Evolutionary conservation across 2,888 invertebrate genomes (phyloP), one percentile per base, ranked within the genome.

Genomic region (Stenodera caucasica): DNA sequence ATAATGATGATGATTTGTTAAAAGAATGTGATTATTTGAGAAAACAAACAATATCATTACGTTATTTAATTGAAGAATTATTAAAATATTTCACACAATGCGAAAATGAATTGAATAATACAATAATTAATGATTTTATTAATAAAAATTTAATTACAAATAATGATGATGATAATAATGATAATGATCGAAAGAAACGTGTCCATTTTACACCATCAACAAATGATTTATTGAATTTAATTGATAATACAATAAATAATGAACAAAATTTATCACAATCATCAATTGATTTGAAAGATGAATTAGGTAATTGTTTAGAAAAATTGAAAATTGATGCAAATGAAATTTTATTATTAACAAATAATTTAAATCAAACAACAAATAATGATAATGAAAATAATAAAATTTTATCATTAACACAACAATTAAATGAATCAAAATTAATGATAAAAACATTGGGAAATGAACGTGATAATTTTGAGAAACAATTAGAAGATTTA

Each of bases 71-170:
- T 61, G 82, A 84, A 0, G 89, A 91, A 75, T 80, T 92, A 71
- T 85, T 89, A 50, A 87, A 87, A 74, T 92, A 90, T 78, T 89
- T 91, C 74, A 86, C 85, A 7, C 82, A 86, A 67, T 91, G 91
- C 53, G 92, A 92, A 77, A 89, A 90, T 75, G 92, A 92, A 78
- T 82, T 92, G 37, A 92, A 91, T 80, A 86, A 86, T 67, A 90
- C 90, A 12, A 80, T 92, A 53, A 84, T 90, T 0, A 87, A 86
- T 53, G 88, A 88, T 71, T 81, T 89, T 49, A 84, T 75, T 29
- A 77, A 78, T 21, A 75, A 74, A 49, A 72, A 70, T 54, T 18
- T 72, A 0, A 71, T n/a, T n/a, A n/a, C n/a, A 71, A 6, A 12
- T 21, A 45, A 45, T 45, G n/a, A n/a, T 4, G 45, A 12, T 45